These are phyloP conservation scores for Theristicus caerulescens DNA, from an alignment of 2,113 vertebrate genomes.

Conservation along the genomic window DNA sequence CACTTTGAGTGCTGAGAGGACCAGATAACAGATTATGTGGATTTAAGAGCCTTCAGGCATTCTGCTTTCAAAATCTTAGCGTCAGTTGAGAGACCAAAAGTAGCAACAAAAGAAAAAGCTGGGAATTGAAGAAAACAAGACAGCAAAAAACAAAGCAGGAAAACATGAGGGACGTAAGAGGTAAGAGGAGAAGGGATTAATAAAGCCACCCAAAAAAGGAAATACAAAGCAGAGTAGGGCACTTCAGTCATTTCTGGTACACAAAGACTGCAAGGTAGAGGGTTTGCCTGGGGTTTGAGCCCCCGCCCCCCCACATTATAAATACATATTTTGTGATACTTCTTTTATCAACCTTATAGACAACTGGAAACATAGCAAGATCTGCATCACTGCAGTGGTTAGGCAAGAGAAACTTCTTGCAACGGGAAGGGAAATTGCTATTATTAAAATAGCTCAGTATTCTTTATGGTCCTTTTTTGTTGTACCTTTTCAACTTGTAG, in stretches of 20 bases:
- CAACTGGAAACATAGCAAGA: not conserved
- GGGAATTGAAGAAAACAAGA: not conserved
- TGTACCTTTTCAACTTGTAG: not conserved
- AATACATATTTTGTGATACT: not conserved
- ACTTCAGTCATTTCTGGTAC: not conserved
- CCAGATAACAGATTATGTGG: not conserved
- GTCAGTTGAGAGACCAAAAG: not conserved
- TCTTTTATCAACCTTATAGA: not conserved
- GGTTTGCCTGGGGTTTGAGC: not conserved
- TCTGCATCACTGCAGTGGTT: not conserved
- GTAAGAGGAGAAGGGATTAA: not conserved
- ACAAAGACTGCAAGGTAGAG: not conserved
- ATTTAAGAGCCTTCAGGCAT: not conserved
- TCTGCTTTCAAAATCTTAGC: not conserved
- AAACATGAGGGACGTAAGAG: not conserved
- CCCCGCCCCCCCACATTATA: fast-evolving
- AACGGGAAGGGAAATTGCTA: not conserved
- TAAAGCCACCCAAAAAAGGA: not conserved
- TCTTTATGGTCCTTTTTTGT: not conserved
- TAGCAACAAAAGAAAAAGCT: not conserved
- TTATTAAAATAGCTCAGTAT: not conserved
- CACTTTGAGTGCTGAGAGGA: not conserved
- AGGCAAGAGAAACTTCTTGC: not conserved
- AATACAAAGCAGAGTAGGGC: not conserved
- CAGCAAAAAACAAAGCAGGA: not conserved